These are phyloP conservation scores for Steinernema hermaphroditum DNA, from an alignment of 2,888 invertebrate species.

Conservation along the genomic window DNA sequence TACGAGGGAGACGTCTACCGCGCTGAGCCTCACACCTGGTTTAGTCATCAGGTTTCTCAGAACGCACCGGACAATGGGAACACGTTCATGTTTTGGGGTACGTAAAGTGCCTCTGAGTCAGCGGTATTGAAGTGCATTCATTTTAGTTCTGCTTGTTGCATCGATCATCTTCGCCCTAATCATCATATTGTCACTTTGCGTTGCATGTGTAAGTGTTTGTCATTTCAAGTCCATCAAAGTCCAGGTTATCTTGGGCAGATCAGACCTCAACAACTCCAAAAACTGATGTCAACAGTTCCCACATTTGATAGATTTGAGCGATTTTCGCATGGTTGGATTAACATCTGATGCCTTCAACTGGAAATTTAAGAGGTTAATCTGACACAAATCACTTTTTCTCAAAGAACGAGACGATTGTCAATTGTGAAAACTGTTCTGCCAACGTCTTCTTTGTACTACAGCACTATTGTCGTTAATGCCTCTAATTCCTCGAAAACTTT, in stretches of 20 bases:
- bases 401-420: too few species aligned
- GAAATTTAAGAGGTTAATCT: too few species aligned
- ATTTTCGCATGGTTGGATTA: too few species aligned
- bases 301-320: too few species aligned
- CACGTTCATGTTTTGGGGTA: constrained; percentile 49
- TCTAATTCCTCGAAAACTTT: too few species aligned
- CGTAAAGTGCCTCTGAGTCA: not conserved
- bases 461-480: too few species aligned
- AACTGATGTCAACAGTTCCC: too few species aligned
- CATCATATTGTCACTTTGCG: constrained; percentile 46
- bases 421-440: too few species aligned
- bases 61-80: constrained; percentile 34
- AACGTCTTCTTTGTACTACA: too few species aligned
- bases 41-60: constrained; percentile 28
- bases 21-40: constrained; percentile 30
- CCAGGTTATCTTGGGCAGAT: not conserved
- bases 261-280: too few species aligned
- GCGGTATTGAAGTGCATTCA: not conserved
- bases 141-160: constrained; percentile 50
- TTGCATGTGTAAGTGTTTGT: constrained; percentile 49
- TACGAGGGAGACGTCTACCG: constrained; percentile 31
- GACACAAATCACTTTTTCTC: too few species aligned
- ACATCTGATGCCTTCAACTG: too few species aligned
- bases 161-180: constrained; percentile 44
- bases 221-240: not conserved